phyloP scores from a whole-genome alignment of 1,140 invertebrate species.

The Drosophila triauraria region DNA sequence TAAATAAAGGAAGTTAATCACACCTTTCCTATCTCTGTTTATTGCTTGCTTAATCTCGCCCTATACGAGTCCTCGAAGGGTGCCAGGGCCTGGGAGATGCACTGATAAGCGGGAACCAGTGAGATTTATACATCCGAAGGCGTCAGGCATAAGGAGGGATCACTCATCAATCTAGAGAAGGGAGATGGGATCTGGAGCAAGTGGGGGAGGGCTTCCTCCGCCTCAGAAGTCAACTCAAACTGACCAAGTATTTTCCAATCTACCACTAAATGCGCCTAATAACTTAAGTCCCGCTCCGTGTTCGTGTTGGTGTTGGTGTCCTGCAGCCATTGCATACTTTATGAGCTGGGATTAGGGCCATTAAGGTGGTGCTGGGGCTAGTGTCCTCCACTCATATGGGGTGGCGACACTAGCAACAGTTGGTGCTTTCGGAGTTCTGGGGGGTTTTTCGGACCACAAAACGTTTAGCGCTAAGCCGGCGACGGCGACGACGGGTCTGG shows the following conservation, averaged over 20 bases:
- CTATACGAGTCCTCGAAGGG: not conserved
- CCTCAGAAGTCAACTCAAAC: constrained; percentile 9
- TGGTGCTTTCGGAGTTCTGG: constrained; percentile 21
- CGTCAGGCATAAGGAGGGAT: not conserved
- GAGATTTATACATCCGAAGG: constrained; percentile 35
- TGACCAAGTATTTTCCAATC: constrained; percentile 46
- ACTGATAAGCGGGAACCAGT: constrained; percentile 4
- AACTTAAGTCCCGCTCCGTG: constrained; percentile 33
- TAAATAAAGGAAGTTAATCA: too few species aligned
- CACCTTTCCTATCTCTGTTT: too few species aligned
- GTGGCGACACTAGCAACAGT: constrained; percentile 57
- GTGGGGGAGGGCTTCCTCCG: too few species aligned
- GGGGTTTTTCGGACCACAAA: constrained; percentile 45
- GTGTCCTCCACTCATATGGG: constrained; percentile 10
- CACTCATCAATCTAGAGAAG: not conserved
- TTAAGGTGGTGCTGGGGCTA: constrained; percentile 64
- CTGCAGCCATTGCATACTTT: constrained; percentile 60
- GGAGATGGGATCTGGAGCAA: not conserved
- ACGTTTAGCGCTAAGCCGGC: constrained; percentile 63
- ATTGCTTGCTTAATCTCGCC: too few species aligned
- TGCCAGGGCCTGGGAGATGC: not conserved
- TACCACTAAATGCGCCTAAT: constrained; percentile 41
- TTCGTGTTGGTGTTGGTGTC: not conserved
- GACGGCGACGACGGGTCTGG: constrained; percentile 4
- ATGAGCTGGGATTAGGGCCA: constrained; percentile 73